Conservation (phyloP, 2,888 invertebrate species). For the Pilophorus perplexus region DNA sequence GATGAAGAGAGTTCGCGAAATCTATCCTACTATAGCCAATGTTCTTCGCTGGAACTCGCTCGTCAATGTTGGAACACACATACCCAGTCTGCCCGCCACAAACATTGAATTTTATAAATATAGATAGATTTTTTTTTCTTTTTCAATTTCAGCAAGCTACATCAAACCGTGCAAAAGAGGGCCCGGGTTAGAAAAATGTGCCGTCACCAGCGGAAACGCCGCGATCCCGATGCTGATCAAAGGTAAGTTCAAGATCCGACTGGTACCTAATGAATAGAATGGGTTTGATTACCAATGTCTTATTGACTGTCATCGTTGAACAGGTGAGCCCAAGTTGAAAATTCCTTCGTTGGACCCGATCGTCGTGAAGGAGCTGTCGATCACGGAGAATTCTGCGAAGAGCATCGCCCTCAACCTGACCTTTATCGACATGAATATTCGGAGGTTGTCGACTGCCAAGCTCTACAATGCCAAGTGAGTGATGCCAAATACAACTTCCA, state of each 20-base stretch:
- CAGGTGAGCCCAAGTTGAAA: slow-evolving; percentile 43
- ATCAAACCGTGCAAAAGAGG: slow-evolving; percentile 45
- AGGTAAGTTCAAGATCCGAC: slow-evolving; percentile 22
- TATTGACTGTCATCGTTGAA: neutral
- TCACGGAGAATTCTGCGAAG: slow-evolving; percentile 31
- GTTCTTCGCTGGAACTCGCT: no score
- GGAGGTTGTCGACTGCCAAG: slow-evolving; percentile 15
- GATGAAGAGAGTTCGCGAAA: no score
- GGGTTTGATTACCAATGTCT: neutral
- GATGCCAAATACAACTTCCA: no score
- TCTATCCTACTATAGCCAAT: no score
- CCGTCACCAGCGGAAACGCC: slow-evolving; percentile 36
- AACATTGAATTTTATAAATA: no score
- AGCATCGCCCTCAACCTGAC: slow-evolving; percentile 43
- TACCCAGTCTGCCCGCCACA: no score
- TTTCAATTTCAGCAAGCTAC: slow-evolving; percentile 44
- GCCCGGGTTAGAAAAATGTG: slow-evolving; percentile 39
- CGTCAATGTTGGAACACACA: no score
- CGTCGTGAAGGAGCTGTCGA: slow-evolving; percentile 34
- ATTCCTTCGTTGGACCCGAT: slow-evolving; percentile 44
- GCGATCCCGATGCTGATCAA: slow-evolving; percentile 42
- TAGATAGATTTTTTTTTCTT: no score
- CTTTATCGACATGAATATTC: slow-evolving; percentile 40
- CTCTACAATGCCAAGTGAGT: slow-evolving; percentile 20
- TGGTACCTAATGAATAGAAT: neutral